These are phyloP conservation scores for Samia ricini DNA, from an alignment of 1,140 invertebrate genomes.

Conservation along the genomic window DNA sequence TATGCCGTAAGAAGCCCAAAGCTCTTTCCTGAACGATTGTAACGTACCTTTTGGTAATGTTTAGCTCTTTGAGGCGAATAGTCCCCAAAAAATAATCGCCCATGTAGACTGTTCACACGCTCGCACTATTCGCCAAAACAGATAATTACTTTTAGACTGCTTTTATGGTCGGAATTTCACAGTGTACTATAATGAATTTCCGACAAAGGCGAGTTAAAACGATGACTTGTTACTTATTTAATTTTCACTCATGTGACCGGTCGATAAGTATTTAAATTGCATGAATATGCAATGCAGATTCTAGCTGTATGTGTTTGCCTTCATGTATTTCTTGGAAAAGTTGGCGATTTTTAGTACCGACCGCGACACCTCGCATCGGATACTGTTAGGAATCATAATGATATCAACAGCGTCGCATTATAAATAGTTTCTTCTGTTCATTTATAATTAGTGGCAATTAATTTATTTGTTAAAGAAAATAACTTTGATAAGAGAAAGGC, in stretches of 20 bases:
- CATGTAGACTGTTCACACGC: too few species aligned
- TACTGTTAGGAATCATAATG: neutral
- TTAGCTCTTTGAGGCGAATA: too few species aligned
- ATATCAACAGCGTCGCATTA: neutral
- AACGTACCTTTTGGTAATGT: too few species aligned
- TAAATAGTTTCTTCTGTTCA: neutral
- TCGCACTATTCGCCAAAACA: too few species aligned
- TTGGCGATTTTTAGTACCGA: neutral
- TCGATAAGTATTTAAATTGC: neutral
- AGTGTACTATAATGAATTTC: too few species aligned
- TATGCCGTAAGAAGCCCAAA: too few species aligned
- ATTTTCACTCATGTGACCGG: neutral
- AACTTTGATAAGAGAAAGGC: neutral
- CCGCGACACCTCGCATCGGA: neutral
- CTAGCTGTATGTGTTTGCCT: neutral
- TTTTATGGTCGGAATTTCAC: too few species aligned
- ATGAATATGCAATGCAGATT: neutral
- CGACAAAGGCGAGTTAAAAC: too few species aligned
- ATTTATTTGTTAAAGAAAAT: neutral
- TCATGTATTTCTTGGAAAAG: neutral
- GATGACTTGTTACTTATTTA: neutral
- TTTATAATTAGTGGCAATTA: neutral
- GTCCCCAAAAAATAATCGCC: too few species aligned
- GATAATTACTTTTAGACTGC: too few species aligned
- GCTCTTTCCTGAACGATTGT: too few species aligned